Evolutionary conservation across 2,113 vertebrate species (phyloP), one percentile per base, ranked within the genome.

Genomic region (Polypterus bichir): DNA sequence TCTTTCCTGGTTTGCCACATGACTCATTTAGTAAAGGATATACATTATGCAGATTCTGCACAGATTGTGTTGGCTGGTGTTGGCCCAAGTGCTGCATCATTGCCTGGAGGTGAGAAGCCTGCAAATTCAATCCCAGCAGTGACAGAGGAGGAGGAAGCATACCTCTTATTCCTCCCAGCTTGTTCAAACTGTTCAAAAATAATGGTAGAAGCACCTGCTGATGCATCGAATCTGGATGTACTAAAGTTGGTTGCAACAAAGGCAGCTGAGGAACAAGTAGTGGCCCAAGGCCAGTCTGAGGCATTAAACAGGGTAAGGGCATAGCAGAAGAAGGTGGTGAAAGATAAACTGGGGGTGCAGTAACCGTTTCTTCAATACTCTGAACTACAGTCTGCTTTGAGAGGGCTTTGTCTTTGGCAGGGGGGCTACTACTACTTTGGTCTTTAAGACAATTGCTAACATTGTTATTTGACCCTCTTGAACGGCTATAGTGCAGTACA

Each of bases 141-240:
- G 86, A 82, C 65, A 88, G 76, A 70, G 71, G 77, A 78, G 53
- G 83, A 83, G 65, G 74, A 67, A 61, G 71, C 77, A 69, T 79
- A 78, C 52, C 62, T 68, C 74, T 79, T 77, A 27, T 27, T 27
- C 27, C 59, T 68, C 76, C 75, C 81, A 84, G 63, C 77, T 60
- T 67, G 27, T 84, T 81, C 54, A 86, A 76, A 58, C 83, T 81
- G 47, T 86, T 85, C 66, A 86, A 27, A 27, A 27, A 27, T 27
- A 27, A 27, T 27, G 27, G 27, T 27, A 27, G 69, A 61, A 86
- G 80, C 68, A 86, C 77, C 49, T 84, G 86, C 83, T 86, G 80
- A 60, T 86, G 77, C 79, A 88, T 81, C 70, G 84, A 82, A 66
- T 79, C 74, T 64, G 84, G 86, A 73, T 82, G 78, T 73, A 84